These are phyloP conservation scores for Megaceryle maxima DNA, from an alignment of 2,113 vertebrate species.

Conservation along the genomic window DNA sequence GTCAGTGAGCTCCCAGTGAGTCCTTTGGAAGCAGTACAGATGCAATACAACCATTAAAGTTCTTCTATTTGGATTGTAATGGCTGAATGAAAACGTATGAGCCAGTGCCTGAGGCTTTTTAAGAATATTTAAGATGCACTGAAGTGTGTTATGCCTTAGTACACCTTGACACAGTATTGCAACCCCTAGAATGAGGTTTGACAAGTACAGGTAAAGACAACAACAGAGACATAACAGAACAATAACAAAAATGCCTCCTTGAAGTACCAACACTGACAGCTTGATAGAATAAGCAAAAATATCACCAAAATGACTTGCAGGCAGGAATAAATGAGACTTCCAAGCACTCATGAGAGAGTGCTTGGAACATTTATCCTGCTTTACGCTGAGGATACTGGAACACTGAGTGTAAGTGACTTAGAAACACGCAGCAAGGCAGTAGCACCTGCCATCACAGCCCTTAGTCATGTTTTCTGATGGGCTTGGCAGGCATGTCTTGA, in stretches of 20 bases:
- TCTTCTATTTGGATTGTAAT: conserved; percentile 62
- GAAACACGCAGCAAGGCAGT: background rate
- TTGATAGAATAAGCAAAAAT: conserved; percentile 57
- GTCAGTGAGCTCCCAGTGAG: conserved; percentile 35
- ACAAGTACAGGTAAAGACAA: conserved; percentile 10
- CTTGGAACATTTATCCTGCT: background rate
- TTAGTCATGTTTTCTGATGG: background rate
- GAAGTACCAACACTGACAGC: conserved; percentile 19
- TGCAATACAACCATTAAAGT: conserved; percentile 59
- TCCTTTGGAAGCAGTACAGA: conserved; percentile 59
- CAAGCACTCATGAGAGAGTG: background rate
- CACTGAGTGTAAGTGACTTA: background rate
- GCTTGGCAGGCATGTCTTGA: rapidly evolving
- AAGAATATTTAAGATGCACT: conserved; percentile 46
- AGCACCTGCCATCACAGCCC: background rate
- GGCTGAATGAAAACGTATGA: conserved; percentile 52
- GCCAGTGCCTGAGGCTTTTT: conserved; percentile 28
- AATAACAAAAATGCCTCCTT: conserved; percentile 52
- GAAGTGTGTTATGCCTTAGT: conserved; percentile 46
- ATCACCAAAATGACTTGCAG: conserved; percentile 7
- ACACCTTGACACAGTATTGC: conserved; percentile 27
- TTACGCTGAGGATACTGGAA: background rate
- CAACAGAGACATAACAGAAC: conserved; percentile 39
- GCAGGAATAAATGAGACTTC: conserved; percentile 31
- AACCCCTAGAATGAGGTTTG: conserved; percentile 23